Conservation (phyloP, 2,797 vertebrate species). For the Coluber constrictor region DNA sequence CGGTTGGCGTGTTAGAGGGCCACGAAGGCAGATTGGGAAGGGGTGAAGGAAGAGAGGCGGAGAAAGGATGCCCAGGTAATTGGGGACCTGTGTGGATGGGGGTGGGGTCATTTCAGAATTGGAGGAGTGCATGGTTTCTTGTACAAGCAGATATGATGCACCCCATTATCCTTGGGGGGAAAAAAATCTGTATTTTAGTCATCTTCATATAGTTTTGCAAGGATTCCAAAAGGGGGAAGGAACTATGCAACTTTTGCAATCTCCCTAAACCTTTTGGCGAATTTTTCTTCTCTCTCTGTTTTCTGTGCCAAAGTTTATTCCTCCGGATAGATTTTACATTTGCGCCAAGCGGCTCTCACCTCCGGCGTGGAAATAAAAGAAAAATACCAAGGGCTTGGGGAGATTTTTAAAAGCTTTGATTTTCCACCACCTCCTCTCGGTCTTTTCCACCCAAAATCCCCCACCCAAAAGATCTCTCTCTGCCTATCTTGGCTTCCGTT, state of each 20-base stretch:
- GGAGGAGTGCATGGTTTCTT: neutral
- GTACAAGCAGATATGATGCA: rapidly evolving
- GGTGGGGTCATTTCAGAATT: rapidly evolving
- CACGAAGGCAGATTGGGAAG: neutral
- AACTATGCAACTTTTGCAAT: neutral
- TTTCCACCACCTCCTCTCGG: rapidly evolving
- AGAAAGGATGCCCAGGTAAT: neutral
- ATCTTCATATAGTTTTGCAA: neutral
- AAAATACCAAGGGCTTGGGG: neutral
- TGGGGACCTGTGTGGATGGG: too few species aligned
- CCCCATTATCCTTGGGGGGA: neutral
- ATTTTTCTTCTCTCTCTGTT: neutral
- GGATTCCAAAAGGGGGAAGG: rapidly evolving
- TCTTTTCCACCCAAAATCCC: neutral
- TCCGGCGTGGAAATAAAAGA: neutral
- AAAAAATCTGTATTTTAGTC: neutral
- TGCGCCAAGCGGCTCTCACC: neutral
- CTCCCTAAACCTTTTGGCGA: rapidly evolving
- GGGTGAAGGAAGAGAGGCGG: neutral
- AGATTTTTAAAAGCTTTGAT: neutral
- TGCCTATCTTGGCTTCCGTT: neutral
- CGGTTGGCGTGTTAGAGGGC: neutral
- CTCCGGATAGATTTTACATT: neutral
- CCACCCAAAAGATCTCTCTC: neutral
- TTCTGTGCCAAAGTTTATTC: neutral